Conservation (phyloP, 1,140 invertebrate species). For the Lysiphlebus fabarum region DNA sequence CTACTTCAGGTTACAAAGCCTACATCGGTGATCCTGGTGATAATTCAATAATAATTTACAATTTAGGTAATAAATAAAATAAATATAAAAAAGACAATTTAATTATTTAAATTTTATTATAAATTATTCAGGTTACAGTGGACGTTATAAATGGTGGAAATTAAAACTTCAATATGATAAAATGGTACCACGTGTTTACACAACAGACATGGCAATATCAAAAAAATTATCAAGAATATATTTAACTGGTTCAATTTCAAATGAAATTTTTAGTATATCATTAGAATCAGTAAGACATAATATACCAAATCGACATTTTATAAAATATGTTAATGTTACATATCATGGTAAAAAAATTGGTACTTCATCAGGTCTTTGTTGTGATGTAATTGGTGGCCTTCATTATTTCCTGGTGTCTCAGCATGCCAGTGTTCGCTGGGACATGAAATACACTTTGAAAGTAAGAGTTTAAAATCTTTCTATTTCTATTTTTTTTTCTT, state of each 20-base stretch:
- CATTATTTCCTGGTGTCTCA: constrained; percentile 40
- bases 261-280: constrained; percentile 33
- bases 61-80: constrained; percentile 21
- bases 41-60: constrained; percentile 33
- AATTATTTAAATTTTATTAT: not conserved
- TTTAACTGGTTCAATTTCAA: constrained; percentile 28
- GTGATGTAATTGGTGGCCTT: constrained; percentile 34
- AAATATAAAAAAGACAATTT: not conserved
- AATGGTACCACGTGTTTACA: constrained; percentile 25
- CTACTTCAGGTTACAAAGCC: constrained; percentile 24
- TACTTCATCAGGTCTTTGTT: constrained; percentile 32
- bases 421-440: constrained; percentile 38
- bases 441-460: constrained; percentile 32
- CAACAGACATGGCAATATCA: constrained; percentile 31
- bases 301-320: not conserved
- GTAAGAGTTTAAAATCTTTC: constrained; percentile 24
- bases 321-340: not conserved
- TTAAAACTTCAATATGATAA: constrained; percentile 24
- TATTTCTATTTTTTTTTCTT: too few species aligned
- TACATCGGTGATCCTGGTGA: constrained; percentile 34
- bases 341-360: constrained; percentile 37
- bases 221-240: constrained; percentile 28
- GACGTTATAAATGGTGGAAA: constrained; percentile 33
- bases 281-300: constrained; percentile 21
- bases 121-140: constrained; percentile 17